These are phyloP conservation scores for Lepisosteus oculatus DNA, from an alignment of 2,113 vertebrate species.

Conservation along the genomic window DNA sequence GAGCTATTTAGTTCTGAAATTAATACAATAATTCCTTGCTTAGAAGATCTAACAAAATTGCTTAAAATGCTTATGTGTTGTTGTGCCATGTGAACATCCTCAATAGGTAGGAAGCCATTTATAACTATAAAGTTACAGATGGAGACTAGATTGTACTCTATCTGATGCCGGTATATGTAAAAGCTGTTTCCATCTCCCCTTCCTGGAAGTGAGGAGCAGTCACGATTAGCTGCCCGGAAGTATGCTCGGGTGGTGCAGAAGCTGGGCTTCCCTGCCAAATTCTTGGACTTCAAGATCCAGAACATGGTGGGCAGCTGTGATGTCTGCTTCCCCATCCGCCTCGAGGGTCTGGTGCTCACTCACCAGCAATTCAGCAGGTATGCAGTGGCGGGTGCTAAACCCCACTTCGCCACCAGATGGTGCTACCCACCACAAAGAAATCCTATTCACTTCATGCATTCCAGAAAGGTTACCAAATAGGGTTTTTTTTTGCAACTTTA, in stretches of 20 bases:
- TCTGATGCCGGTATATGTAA: too few relatives aligned
- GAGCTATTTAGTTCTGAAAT: too few relatives aligned
- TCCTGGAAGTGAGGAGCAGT: slow-evolving; percentile 82
- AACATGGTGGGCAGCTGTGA: slow-evolving; percentile 98
- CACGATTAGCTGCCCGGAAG: slow-evolving; percentile 88
- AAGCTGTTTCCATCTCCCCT: not conserved
- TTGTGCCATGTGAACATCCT: too few relatives aligned
- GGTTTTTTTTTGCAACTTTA: too few relatives aligned
- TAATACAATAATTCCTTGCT: not conserved
- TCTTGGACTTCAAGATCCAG: slow-evolving; percentile 96
- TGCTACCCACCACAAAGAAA: not conserved
- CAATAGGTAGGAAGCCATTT: too few relatives aligned
- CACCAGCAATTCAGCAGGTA: slow-evolving; percentile 96
- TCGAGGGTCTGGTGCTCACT: slow-evolving; percentile 87
- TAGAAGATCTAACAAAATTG: too few relatives aligned
- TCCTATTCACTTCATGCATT: too few relatives aligned
- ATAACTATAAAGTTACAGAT: too few relatives aligned
- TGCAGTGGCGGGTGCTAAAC: not conserved
- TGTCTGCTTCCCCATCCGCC: slow-evolving; percentile 86
- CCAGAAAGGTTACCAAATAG: too few relatives aligned
- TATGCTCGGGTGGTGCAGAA: slow-evolving; percentile 93
- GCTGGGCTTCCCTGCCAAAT: slow-evolving; percentile 90
- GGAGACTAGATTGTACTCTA: too few relatives aligned
- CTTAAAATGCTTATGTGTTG: too few relatives aligned
- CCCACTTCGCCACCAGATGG: not conserved